Evolutionary conservation across 2,888 invertebrate genomes (phyloP).

Genomic region (Corythucha ciliata): DNA sequence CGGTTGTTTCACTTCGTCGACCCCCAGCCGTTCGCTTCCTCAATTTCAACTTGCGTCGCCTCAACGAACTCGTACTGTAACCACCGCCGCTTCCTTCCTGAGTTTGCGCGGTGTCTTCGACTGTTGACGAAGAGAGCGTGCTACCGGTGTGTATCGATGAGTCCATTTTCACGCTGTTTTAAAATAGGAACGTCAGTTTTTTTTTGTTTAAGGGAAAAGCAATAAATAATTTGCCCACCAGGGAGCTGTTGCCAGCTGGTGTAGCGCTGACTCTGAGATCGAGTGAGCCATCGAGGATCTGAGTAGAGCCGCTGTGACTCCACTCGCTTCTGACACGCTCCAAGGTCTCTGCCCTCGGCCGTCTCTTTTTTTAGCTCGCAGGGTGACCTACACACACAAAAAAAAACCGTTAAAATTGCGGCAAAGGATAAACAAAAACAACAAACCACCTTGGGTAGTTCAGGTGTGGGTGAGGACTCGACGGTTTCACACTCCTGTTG

Average conservation of each 20-base stretch:
- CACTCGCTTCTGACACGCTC: slow-evolving; percentile 68
- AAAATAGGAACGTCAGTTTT: not conserved
- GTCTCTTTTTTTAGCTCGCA: slow-evolving; percentile 53
- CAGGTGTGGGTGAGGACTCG: slow-evolving; percentile 35
- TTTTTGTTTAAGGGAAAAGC: not conserved
- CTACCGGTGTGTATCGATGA: slow-evolving; percentile 36
- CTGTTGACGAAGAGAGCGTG: slow-evolving; percentile 47
- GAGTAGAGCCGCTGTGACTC: slow-evolving; percentile 29
- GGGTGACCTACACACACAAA: slow-evolving; percentile 47
- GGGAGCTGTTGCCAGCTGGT: slow-evolving; percentile 50
- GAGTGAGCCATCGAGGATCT: slow-evolving; percentile 50
- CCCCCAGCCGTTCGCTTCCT: slow-evolving; percentile 44
- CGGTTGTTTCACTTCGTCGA: slow-evolving; percentile 53
- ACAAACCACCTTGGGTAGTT: slow-evolving; percentile 38
- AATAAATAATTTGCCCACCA: slow-evolving; percentile 17
- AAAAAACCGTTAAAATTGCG: slow-evolving; percentile 8
- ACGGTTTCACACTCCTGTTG: slow-evolving; percentile 34
- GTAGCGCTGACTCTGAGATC: slow-evolving; percentile 79
- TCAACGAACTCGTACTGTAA: slow-evolving; percentile 41
- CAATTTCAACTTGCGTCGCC: slow-evolving; percentile 43
- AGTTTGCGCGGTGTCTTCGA: slow-evolving; percentile 40
- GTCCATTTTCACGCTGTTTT: slow-evolving; percentile 32
- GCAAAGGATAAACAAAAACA: no score
- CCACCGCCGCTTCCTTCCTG: slow-evolving; percentile 40
- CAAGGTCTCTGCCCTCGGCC: slow-evolving; percentile 55